phyloP scores from a whole-genome alignment of 2,888 invertebrate species.

The Harmothoe impar region DNA sequence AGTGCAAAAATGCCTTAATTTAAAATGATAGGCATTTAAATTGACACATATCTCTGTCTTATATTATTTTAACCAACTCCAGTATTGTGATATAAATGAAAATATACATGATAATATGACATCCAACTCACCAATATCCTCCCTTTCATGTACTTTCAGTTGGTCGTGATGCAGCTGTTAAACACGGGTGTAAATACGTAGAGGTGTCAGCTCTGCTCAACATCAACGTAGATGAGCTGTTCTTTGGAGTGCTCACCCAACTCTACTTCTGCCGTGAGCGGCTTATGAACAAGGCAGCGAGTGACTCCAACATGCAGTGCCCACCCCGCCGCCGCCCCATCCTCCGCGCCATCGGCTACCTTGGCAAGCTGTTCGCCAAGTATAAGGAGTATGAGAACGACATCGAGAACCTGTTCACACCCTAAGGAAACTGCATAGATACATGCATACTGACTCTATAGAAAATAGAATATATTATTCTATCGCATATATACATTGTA shows the following conservation, averaged over 20 bases:
- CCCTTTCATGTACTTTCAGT: conserved; percentile 24
- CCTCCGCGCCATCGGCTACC: conserved; percentile 44
- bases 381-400: conserved; percentile 20
- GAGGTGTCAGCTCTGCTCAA: conserved; percentile 57
- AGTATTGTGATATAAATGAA: no score
- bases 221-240: conserved; percentile 54
- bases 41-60: no score
- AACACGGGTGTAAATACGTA: conserved; percentile 25
- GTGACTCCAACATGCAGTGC: conserved; percentile 23
- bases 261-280: conserved; percentile 36
- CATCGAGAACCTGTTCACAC: conserved; percentile 43
- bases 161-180: background rate
- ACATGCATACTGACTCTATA: background rate
- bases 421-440: background rate
- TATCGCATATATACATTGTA: background rate
- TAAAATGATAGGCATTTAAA: no score
- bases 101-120: no score
- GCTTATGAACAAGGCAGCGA: background rate
- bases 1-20: no score
- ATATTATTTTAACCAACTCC: no score
- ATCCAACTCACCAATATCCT: background rate
- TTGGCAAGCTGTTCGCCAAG: conserved; percentile 40
- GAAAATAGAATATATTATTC: background rate
- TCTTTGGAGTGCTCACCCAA: conserved; percentile 51
- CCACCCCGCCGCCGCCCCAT: background rate